Percentiles rank a stretch among this genome's conserved stretches.
Evolutionary conservation across 2,888 invertebrate genomes (phyloP).

Genomic region (Lycophotia porphyrea): DNA sequence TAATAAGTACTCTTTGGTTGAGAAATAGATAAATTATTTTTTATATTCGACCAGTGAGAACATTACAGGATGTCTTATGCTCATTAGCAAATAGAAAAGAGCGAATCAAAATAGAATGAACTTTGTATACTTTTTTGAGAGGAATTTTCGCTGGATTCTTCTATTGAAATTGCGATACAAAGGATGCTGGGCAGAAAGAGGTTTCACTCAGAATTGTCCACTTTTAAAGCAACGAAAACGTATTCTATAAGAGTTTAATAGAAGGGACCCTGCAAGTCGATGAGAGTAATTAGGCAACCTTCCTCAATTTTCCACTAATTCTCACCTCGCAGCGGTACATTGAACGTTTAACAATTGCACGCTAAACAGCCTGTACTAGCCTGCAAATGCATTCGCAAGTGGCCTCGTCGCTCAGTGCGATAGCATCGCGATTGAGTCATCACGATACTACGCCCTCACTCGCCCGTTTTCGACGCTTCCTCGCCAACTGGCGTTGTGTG

Average conservation of each 20-base stretch:
- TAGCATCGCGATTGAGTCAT: slow-evolving; percentile 72
- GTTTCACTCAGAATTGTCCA: background rate
- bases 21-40: background rate
- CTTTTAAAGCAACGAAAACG: background rate
- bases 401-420: slow-evolving; percentile 61
- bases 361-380: slow-evolving; percentile 51
- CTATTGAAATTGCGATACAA: background rate
- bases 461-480: slow-evolving; percentile 58
- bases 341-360: slow-evolving; percentile 59
- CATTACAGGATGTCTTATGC: too few relatives aligned
- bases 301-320: slow-evolving; percentile 16
- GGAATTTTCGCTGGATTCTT: background rate
- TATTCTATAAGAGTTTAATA: background rate
- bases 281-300: slow-evolving; percentile 6
- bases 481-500: slow-evolving; percentile 60
- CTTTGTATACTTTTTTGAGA: background rate
- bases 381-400: slow-evolving; percentile 62
- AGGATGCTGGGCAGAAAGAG: background rate
- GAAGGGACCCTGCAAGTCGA: background rate
- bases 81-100: background rate
- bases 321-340: slow-evolving; percentile 24
- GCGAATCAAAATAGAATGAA: background rate
- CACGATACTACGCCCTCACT: slow-evolving; percentile 64
- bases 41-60: too few relatives aligned
- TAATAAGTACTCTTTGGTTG: too few relatives aligned